Evolutionary conservation across 1,140 invertebrate species (phyloP), one percentile per base, ranked within the genome.

Genomic region (Augochlora pura): DNA sequence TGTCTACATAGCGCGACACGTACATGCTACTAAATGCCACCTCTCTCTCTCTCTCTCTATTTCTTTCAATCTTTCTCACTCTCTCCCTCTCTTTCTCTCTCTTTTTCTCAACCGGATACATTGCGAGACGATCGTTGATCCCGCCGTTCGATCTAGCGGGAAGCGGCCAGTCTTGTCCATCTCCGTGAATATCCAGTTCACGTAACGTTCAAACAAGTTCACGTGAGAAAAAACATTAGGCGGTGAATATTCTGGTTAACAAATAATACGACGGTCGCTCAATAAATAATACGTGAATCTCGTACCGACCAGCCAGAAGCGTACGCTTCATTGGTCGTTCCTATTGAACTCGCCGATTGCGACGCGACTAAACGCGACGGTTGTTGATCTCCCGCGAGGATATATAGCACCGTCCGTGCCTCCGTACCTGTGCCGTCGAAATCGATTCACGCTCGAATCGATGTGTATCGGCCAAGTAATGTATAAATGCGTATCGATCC

Each of bases 1-100:
- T 63, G 74, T 85, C 82, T 81, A 84, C 77, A 68, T 84, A 81
- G 74, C 46, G 60, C n/a, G 69, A 85, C 82, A 82, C 79, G 32
- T 78, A 74, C 52, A 76, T 81, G 62, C 74, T 84, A 85, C 84
- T 84, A 84, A 85, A 85, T 85, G 84, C 82, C 66, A 74, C 57
- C 74, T 60, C 14, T 59, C 42, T 46, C 42, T 46, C 42, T 46
- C 42, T 46, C 42, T 46, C 8, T 42, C 39, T 42, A 2, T 42
- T 7, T 42, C 9, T 46, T 10, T 46, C 9, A 12, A 8, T 46
- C 42, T 46, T 10, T 46, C 42, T 46, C 42, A 1, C 42, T 12
- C 42, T 12, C 42, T 2, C 42, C 1, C 9, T 12, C 42, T 46
- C 42, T 46, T 10, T 46, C 42, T 46, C 42, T 46, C 10, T 46